Conservation (phyloP, 2,888 invertebrate species). For the Phlogophora meticulosa region DNA sequence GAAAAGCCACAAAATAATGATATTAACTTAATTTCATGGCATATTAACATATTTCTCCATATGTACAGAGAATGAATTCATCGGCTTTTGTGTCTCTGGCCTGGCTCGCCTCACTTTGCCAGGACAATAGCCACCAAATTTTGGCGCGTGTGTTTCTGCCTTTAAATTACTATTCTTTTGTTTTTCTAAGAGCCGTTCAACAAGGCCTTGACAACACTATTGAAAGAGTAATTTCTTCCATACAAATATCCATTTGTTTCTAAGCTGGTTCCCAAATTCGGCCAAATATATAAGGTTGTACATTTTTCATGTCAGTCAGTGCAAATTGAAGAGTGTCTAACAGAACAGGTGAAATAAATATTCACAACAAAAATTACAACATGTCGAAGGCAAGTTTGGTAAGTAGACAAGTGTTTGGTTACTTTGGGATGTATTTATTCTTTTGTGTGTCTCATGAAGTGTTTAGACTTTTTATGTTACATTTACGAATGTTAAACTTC, state of each 20-base stretch:
- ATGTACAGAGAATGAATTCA: conserved; percentile 56
- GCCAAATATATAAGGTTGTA: conserved; percentile 82
- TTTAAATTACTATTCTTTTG: conserved; percentile 83
- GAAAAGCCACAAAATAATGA: not conserved
- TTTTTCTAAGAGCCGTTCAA: conserved; percentile 79
- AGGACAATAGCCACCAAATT: conserved; percentile 61
- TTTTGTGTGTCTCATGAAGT: conserved; percentile 38
- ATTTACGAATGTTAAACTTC: not conserved
- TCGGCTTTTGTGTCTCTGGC: conserved; percentile 49
- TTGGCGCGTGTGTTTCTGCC: conserved; percentile 45
- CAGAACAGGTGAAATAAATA: conserved; percentile 63
- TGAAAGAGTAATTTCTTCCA: conserved; percentile 78
- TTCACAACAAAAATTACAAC: conserved; percentile 60
- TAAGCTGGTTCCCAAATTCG: conserved; percentile 73
- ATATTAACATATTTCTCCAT: conserved; percentile 47
- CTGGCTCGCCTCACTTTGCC: conserved; percentile 53
- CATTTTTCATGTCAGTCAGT: conserved; percentile 74
- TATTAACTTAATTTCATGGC: conserved; percentile 49
- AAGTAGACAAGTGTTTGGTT: conserved; percentile 61
- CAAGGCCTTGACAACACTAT: conserved; percentile 80
- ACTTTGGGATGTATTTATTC: conserved; percentile 47
- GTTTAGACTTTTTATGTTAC: conserved; percentile 18
- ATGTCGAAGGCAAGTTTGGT: conserved; percentile 75
- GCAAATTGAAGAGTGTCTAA: conserved; percentile 68
- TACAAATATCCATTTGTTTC: conserved; percentile 76